phyloP scores from a whole-genome alignment of 2,113 vertebrate species.

The Abramis brama region DNA sequence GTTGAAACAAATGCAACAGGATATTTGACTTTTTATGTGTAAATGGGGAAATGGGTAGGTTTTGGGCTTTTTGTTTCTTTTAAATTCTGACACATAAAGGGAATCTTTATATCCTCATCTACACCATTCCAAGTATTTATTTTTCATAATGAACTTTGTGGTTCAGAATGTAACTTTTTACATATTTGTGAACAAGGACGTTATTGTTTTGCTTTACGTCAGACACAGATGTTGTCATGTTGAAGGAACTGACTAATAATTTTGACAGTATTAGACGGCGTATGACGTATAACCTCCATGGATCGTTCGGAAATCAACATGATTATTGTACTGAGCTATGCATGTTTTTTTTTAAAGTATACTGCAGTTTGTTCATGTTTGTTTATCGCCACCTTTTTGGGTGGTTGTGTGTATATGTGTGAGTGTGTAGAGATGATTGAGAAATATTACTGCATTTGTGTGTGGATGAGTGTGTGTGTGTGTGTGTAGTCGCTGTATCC shows the following conservation, averaged over 20 bases:
- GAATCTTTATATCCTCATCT: conserved; percentile 78
- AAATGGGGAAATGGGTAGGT: conserved; percentile 40
- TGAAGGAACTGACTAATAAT: conserved; percentile 39
- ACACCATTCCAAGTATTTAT: conserved; percentile 97
- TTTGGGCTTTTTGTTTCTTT: conserved; percentile 53
- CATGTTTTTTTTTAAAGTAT: conserved; percentile 69
- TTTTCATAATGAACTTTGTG: conserved; percentile 87
- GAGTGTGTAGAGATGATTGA: conserved; percentile 22
- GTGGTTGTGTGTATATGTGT: conserved; percentile 56
- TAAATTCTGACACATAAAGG: conserved; percentile 50
- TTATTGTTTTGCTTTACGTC: conserved; percentile 75
- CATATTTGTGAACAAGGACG: conserved; percentile 61
- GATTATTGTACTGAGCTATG: conserved; percentile 74
- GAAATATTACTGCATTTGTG: conserved; percentile 1
- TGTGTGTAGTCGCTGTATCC: conserved; percentile 45
- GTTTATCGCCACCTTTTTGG: conserved; percentile 72
- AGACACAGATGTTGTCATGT: conserved; percentile 57
- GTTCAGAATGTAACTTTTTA: conserved; percentile 99
- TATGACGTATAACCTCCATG: conserved; percentile 55
- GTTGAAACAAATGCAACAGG: conserved; percentile 72
- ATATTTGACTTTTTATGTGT: conserved; percentile 80
- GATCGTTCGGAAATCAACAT: conserved; percentile 56
- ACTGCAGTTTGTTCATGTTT: conserved; percentile 61
- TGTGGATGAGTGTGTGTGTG: not conserved
- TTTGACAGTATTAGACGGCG: conserved; percentile 39